Percentiles rank a stretch among this genome's conserved stretches.
Conservation (phyloP, 2,888 invertebrate species). For the Pseudanteris insignis region DNA sequence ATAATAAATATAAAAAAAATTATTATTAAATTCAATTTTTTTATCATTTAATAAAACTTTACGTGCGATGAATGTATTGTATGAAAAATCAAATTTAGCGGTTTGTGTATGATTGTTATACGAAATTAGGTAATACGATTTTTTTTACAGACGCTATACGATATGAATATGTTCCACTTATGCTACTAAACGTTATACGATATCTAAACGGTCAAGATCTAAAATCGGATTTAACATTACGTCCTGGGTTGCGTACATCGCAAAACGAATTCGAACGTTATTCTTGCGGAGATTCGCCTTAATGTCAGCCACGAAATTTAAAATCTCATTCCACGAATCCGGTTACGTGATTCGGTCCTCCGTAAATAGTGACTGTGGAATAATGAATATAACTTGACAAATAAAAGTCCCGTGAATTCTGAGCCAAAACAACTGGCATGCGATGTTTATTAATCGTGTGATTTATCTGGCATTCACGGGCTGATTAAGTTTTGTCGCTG, state of each 20-base stretch:
- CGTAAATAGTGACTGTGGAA: slow-evolving; percentile 16
- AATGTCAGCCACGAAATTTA: slow-evolving; percentile 30
- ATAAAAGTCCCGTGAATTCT: slow-evolving; percentile 5
- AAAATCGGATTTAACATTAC: slow-evolving; percentile 18
- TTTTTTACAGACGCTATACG: background rate
- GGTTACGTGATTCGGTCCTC: slow-evolving; percentile 10
- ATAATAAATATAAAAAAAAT: too few species aligned
- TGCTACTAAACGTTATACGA: slow-evolving; percentile 11
- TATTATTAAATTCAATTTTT: background rate
- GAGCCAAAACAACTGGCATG: slow-evolving; percentile 5
- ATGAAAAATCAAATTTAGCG: too few species aligned
- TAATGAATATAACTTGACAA: slow-evolving; percentile 17
- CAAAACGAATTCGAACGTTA: slow-evolving; percentile 28
- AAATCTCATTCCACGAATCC: slow-evolving; percentile 29
- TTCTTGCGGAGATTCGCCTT: slow-evolving; percentile 22
- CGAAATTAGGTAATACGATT: too few species aligned
- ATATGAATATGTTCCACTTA: slow-evolving; percentile 5
- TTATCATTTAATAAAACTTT: too few species aligned
- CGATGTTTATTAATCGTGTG: slow-evolving; percentile 12
- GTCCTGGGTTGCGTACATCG: slow-evolving; percentile 8
- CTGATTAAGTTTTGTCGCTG: slow-evolving; percentile 3
- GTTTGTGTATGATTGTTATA: too few species aligned
- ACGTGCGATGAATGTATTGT: too few species aligned
- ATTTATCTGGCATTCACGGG: slow-evolving; percentile 11
- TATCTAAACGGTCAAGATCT: slow-evolving; percentile 21